phyloP scores from a whole-genome alignment of 2,797 vertebrate species.

The Australoheros facetus region DNA sequence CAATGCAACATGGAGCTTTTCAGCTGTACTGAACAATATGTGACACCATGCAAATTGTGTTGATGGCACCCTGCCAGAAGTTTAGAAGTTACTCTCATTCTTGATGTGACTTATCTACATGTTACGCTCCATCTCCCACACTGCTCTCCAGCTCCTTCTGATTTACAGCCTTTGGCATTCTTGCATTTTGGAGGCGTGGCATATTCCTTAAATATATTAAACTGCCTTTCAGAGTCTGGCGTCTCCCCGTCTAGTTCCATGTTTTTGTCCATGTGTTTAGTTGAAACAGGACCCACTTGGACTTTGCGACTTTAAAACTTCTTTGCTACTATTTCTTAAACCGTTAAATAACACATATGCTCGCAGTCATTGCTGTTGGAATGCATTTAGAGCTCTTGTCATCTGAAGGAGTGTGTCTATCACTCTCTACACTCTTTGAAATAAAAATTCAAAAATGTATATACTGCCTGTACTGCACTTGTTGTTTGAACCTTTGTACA shows the following conservation, averaged over 20 bases:
- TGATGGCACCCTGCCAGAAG: slow-evolving; percentile 53
- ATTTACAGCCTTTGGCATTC: slow-evolving; percentile 45
- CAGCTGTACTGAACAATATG: slow-evolving; percentile 46
- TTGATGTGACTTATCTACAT: slow-evolving; percentile 37
- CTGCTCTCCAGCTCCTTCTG: slow-evolving; percentile 16
- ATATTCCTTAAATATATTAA: slow-evolving; percentile 34
- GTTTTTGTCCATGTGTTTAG: slow-evolving; percentile 14
- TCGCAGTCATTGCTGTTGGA: background rate
- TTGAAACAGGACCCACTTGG: background rate
- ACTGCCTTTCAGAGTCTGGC: slow-evolving; percentile 33
- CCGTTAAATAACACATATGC: background rate
- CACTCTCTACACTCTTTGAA: background rate
- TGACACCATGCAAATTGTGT: slow-evolving; percentile 39
- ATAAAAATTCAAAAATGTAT: background rate
- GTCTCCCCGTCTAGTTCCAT: slow-evolving; percentile 12
- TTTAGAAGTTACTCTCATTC: slow-evolving; percentile 31
- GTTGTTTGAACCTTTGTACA: background rate
- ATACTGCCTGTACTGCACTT: background rate
- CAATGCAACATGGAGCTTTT: slow-evolving; percentile 55
- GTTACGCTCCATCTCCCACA: slow-evolving; percentile 17
- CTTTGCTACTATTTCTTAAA: background rate
- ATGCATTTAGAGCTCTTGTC: background rate
- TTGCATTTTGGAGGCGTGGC: slow-evolving; percentile 18
- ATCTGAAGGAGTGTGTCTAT: background rate
- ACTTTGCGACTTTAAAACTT: background rate